phyloP scores from a whole-genome alignment of 2,113 vertebrate genomes.

The Erpornis zantholeuca region DNA sequence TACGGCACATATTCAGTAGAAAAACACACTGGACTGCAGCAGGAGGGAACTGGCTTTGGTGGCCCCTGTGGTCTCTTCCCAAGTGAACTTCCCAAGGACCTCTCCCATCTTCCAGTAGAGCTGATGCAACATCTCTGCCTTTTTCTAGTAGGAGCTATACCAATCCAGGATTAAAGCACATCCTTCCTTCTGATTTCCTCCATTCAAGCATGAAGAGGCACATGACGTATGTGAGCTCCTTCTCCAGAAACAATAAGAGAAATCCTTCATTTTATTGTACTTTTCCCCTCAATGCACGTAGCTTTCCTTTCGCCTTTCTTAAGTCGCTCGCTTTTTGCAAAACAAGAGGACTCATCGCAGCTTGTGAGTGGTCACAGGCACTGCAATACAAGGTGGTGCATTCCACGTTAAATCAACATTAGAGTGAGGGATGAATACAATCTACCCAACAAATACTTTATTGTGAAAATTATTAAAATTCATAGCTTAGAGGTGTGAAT shows the following conservation, averaged over 20 bases:
- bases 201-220: neutral
- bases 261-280: neutral
- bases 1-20: neutral
- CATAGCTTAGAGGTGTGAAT: conserved; percentile 68
- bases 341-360: neutral
- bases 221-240: neutral
- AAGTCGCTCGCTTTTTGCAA: neutral
- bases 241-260: neutral
- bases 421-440: conserved; percentile 6
- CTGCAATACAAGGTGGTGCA: neutral
- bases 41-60: neutral
- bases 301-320: neutral
- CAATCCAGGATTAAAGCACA: neutral
- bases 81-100: neutral
- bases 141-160: neutral
- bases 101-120: neutral
- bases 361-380: neutral
- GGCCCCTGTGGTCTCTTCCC: neutral
- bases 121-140: neutral
- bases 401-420: neutral
- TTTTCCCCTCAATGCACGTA: neutral
- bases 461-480: conserved; percentile 66
- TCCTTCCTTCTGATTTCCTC: neutral
- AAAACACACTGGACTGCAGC: neutral
- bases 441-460: conserved; percentile 37